These are phyloP conservation scores for Cabera pusaria DNA, from an alignment of 2,888 invertebrate genomes.

Conservation along the genomic window DNA sequence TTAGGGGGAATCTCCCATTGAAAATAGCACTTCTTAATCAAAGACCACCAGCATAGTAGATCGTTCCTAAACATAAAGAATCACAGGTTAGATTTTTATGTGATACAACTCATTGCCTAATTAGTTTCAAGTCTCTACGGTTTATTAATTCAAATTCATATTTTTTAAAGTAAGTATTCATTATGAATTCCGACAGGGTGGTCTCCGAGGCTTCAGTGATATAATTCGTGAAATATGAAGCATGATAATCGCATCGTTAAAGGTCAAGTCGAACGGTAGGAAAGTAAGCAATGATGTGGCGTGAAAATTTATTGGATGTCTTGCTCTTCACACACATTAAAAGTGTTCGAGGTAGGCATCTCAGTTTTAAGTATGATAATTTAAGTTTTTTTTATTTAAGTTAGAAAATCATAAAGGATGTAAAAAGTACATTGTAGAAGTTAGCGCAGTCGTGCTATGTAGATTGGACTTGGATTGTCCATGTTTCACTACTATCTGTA, in stretches of 20 bases:
- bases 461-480: too few relatives aligned
- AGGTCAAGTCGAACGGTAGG: constrained; percentile 58
- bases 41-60: constrained; percentile 49
- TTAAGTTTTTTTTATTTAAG: too few relatives aligned
- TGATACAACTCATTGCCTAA: constrained; percentile 53
- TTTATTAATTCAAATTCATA: constrained; percentile 60
- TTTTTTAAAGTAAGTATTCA: constrained; percentile 35
- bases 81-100: constrained; percentile 43
- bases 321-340: constrained; percentile 9
- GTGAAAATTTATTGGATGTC: constrained; percentile 64
- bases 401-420: too few relatives aligned
- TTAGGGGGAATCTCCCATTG: constrained; percentile 23
- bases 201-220: constrained; percentile 48
- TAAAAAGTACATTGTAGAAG: too few relatives aligned
- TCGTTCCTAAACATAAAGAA: constrained; percentile 39
- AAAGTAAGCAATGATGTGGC: constrained; percentile 54
- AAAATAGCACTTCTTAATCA: constrained; percentile 26
- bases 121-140: constrained; percentile 59
- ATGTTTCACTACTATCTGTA: too few relatives aligned
- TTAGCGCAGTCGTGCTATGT: too few relatives aligned
- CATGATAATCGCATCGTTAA: constrained; percentile 61
- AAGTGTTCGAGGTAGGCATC: too few relatives aligned
- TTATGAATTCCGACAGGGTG: constrained; percentile 51
- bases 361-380: too few relatives aligned
- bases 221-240: constrained; percentile 49